Percentiles rank a stretch among this genome's conserved stretches.
Evolutionary conservation across 2,113 vertebrate genomes (phyloP).

Genomic region (Embiotoca jacksoni): DNA sequence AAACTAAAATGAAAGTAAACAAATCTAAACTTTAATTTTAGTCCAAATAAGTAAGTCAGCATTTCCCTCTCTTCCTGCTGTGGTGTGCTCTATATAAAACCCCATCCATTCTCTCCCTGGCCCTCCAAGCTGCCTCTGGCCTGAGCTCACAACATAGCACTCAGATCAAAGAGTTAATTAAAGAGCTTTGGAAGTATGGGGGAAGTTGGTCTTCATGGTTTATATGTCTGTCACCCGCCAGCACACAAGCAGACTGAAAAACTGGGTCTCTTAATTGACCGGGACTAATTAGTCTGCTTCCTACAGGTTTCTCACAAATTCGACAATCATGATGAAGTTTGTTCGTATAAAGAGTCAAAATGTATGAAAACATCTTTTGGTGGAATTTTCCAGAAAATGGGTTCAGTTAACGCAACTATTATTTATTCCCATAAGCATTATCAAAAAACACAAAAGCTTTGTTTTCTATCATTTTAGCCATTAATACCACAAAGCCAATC

Average conservation of each 20-base stretch:
- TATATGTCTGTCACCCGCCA: conserved; percentile 70
- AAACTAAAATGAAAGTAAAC: conserved; percentile 31
- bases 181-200: conserved; percentile 65
- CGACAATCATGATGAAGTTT: conserved; percentile 44
- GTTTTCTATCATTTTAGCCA: conserved; percentile 53
- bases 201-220: conserved; percentile 70
- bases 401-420: conserved; percentile 23
- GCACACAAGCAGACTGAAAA: conserved; percentile 67
- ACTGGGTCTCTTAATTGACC: conserved; percentile 73
- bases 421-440: conserved; percentile 13
- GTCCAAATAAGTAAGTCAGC: conserved; percentile 24
- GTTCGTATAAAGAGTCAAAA: conserved; percentile 13
- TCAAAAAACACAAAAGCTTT: conserved; percentile 26
- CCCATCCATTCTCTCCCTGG: conserved; percentile 43
- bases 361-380: conserved; percentile 28
- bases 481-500: conserved; percentile 55
- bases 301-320: conserved; percentile 44
- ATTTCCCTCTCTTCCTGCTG: conserved; percentile 21
- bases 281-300: conserved; percentile 69
- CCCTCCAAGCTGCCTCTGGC: conserved; percentile 50
- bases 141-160: conserved; percentile 49
- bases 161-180: conserved; percentile 78
- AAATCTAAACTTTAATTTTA: conserved; percentile 32
- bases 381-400: conserved; percentile 17
- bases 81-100: conserved; percentile 39